Evolutionary conservation across 1,140 invertebrate species (phyloP).

Genomic region (Charaxes varanes): DNA sequence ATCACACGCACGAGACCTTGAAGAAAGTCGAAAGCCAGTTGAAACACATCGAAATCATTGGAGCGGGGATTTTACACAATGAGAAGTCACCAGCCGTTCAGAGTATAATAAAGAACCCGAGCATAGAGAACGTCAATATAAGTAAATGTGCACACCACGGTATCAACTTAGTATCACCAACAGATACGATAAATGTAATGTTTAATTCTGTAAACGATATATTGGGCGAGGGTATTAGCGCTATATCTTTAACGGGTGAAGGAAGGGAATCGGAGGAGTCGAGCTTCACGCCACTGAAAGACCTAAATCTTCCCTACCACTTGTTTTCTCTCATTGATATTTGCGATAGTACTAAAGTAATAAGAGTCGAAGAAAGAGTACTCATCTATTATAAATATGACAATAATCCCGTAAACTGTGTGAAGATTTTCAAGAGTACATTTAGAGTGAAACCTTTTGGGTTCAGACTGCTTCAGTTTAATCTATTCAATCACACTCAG

Average conservation of each 20-base stretch:
- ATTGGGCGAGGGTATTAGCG: conserved; percentile 91
- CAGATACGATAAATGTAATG: conserved; percentile 82
- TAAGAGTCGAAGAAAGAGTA: conserved; percentile 92
- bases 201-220: conserved; percentile 86
- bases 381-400: conserved; percentile 98
- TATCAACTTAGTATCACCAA: conserved; percentile 92
- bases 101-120: conserved; percentile 89
- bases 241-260: conserved; percentile 93
- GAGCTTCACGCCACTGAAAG: conserved; percentile 88
- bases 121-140: conserved; percentile 88
- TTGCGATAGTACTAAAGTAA: conserved; percentile 94
- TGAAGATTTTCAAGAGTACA: conserved; percentile 95
- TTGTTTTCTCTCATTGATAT: conserved; percentile 97
- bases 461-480: conserved; percentile 93
- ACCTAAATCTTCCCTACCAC: conserved; percentile 92
- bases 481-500: conserved; percentile 92
- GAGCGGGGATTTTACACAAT: conserved; percentile 97
- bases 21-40: conserved; percentile 83
- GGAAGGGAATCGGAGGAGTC: conserved; percentile 90
- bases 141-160: conserved; percentile 91
- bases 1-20: conserved; percentile 82
- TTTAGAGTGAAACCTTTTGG: conserved; percentile 90
- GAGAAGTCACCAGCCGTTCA: conserved; percentile 95
- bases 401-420: conserved; percentile 95
- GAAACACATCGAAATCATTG: conserved; percentile 89